Evolutionary conservation across 2,797 vertebrate genomes (phyloP), one percentile per base, ranked within the genome.

Genomic region (Novumbra hubbsi): DNA sequence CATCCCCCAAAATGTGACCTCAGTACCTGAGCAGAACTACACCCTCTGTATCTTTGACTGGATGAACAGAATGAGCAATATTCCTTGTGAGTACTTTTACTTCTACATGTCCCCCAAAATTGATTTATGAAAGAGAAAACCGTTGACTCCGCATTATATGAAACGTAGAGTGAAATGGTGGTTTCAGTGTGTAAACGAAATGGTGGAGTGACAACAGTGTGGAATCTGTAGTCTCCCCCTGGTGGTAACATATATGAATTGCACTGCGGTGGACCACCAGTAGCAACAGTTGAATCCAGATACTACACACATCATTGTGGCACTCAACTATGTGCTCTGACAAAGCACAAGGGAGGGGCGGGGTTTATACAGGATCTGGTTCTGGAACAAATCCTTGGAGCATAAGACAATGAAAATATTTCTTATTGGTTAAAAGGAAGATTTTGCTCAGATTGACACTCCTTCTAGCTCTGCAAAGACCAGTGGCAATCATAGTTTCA

Each of bases 21-120:
- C 79, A 95, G 78, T 64, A 0, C n/a, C 34, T 0, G 80, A 90
- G 69, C 94, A 98, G 83, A 97, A 96, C 62, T 81, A 57, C 62
- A 73, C 93, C 0, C 73, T 97, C n/a, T 32, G 75, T 12, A n/a
- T 78, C 52, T 71, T 97, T 78, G 72, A 76, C 50, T 72, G 48
- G 86, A 86, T 97, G 84, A 60, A 8, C 0, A 71, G 27, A 14
- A 5, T 81, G 41, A 86, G 95, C 81, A 73, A 1, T 12, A 0
- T 82, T 1, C 85, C 95, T 79, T 93, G 96, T 97, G 91, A 1
- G 87, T 52, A 32, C 34, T 55, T 15, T 21, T 24, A 65, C 16
- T 66, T 55, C n/a, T n/a, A n/a, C 11, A 67, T 4, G 67, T 71
- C 19, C 16, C 6, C n/a, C n/a, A n/a, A n/a, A n/a, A n/a, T n/a